Conservation (phyloP, 1,140 invertebrate species). For the Halictus rubicundus region DNA sequence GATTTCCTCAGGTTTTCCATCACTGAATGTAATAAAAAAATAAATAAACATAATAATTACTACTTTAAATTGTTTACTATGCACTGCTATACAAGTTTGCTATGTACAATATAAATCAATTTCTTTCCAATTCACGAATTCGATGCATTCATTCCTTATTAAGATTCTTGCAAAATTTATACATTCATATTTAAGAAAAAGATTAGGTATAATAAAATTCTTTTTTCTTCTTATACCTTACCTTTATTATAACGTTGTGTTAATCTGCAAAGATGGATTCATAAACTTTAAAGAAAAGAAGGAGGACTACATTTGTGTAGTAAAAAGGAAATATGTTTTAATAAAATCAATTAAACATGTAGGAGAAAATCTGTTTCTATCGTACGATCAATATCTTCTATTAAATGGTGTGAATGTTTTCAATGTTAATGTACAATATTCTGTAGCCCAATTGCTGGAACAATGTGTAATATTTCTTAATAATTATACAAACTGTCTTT, state of each 20-base stretch:
- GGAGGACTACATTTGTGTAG: neutral
- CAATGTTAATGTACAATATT: neutral
- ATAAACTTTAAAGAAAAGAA: neutral
- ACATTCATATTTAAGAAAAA: neutral
- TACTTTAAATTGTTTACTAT: slow-evolving; percentile 11
- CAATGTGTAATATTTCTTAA: slow-evolving; percentile 4
- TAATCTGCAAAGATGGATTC: neutral
- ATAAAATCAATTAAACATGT: slow-evolving; percentile 1
- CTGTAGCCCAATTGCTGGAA: slow-evolving; percentile 17
- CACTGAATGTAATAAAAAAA: slow-evolving; percentile 17
- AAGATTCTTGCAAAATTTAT: slow-evolving; percentile 12
- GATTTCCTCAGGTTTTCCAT: neutral
- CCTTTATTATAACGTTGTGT: neutral
- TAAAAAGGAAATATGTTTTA: slow-evolving; percentile 13
- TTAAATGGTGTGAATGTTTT: slow-evolving; percentile 17
- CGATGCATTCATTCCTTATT: neutral
- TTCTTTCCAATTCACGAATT: neutral
- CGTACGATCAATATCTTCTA: slow-evolving; percentile 26
- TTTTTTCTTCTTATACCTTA: neutral
- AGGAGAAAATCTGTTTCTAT: slow-evolving; percentile 8
- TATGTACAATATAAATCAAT: slow-evolving; percentile 26
- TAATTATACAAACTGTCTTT: slow-evolving; percentile 9
- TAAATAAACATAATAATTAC: slow-evolving; percentile 39
- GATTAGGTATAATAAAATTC: neutral
- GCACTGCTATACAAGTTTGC: slow-evolving; percentile 31